These are phyloP conservation scores for Acrocephalus scirpaceus DNA, from an alignment of 2,797 vertebrate genomes.

Conservation along the genomic window DNA sequence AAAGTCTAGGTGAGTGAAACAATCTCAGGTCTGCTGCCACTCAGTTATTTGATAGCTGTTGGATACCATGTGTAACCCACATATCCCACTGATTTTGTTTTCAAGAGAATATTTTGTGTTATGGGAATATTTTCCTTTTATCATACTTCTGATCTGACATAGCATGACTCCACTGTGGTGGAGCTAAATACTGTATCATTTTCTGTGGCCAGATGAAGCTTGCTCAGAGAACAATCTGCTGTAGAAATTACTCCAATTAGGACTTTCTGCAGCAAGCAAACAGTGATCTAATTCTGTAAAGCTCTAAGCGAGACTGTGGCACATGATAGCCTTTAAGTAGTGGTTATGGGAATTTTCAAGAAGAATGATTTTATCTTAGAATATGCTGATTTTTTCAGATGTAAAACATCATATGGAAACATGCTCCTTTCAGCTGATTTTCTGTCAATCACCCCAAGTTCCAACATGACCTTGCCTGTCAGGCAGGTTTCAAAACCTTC, in stretches of 20 bases:
- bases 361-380: not conserved
- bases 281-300: not conserved
- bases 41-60: not conserved
- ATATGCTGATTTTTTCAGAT: conserved; percentile 11
- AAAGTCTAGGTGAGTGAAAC: not conserved
- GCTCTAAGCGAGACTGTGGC: not conserved
- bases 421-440: not conserved
- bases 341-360: not conserved
- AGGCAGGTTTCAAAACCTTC: conserved; percentile 25
- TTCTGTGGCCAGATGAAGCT: not conserved
- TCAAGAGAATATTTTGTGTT: not conserved
- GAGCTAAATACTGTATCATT: not conserved
- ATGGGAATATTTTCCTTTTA: conserved; percentile 9
- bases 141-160: not conserved
- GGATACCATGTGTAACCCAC: not conserved
- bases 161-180: not conserved
- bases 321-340: not conserved
- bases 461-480: not conserved
- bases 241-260: not conserved
- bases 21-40: not conserved
- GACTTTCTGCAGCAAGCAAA: not conserved
- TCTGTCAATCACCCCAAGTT: not conserved
- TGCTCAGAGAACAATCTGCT: not conserved
- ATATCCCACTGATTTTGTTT: not conserved
- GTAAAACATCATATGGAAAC: conserved; percentile 1